Percentiles rank a stretch among this genome's conserved stretches.
Evolutionary conservation across 2,888 invertebrate genomes (phyloP).

Genomic region (Noctuana brunneofusca): DNA sequence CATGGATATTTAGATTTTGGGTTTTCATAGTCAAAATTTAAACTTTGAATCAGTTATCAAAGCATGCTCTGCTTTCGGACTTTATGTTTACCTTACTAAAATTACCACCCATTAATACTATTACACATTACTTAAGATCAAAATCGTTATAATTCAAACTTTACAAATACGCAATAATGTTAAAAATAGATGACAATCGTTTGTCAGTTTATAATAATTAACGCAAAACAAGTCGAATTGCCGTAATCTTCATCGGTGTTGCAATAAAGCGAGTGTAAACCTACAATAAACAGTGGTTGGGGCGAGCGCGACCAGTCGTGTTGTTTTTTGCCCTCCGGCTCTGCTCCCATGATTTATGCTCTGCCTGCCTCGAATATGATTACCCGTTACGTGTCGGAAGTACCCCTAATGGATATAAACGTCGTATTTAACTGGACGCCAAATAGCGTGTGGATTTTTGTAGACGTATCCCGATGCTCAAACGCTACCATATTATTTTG

Average conservation of each 20-base stretch:
- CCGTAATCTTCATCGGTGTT: slow-evolving; percentile 50
- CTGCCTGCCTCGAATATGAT: slow-evolving; percentile 68
- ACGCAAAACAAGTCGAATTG: slow-evolving; percentile 35
- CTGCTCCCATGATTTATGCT: slow-evolving; percentile 68
- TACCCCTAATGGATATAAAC: slow-evolving; percentile 77
- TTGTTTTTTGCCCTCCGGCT: slow-evolving; percentile 66
- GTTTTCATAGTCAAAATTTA: too few relatives aligned
- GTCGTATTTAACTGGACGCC: slow-evolving; percentile 68
- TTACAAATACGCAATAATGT: too few relatives aligned
- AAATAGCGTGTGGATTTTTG: slow-evolving; percentile 56
- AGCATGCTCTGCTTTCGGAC: too few relatives aligned
- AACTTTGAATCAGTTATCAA: too few relatives aligned
- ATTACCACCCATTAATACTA: too few relatives aligned
- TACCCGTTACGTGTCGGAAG: slow-evolving; percentile 68
- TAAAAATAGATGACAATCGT: not conserved
- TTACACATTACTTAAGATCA: too few relatives aligned
- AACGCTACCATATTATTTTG: slow-evolving; percentile 50
- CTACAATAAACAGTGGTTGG: slow-evolving; percentile 72
- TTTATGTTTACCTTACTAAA: too few relatives aligned
- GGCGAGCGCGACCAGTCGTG: slow-evolving; percentile 50
- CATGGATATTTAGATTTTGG: not conserved
- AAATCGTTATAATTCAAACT: too few relatives aligned
- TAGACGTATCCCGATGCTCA: slow-evolving; percentile 45
- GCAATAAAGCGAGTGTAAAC: slow-evolving; percentile 61
- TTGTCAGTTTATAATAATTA: slow-evolving; percentile 33